Conservation (phyloP, 2,113 vertebrate genomes). For the Epinephelus cyanopodus region DNA sequence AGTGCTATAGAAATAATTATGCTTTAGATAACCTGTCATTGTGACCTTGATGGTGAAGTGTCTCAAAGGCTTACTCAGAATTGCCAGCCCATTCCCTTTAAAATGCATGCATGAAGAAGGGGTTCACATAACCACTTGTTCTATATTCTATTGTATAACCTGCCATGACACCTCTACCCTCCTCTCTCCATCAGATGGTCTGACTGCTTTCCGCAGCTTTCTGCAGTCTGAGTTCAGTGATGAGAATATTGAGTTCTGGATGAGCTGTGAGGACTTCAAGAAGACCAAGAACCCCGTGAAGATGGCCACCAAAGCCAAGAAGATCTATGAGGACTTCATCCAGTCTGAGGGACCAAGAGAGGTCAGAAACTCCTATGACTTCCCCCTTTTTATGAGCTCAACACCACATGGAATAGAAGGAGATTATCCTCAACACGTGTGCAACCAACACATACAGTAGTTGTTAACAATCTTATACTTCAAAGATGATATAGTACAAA, state of each 20-base stretch:
- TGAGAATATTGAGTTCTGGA: slow-evolving; percentile 96
- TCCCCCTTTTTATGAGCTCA: not conserved
- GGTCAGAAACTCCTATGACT: slow-evolving; percentile 82
- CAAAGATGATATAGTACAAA: not conserved
- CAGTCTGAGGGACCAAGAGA: slow-evolving; percentile 94
- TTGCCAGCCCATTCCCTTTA: not conserved
- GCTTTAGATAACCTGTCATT: not conserved
- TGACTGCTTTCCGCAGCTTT: slow-evolving; percentile 91
- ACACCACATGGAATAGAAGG: not conserved
- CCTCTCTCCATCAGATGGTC: slow-evolving; percentile 85
- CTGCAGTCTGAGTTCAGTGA: slow-evolving; percentile 98
- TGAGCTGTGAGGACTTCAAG: slow-evolving; percentile 95
- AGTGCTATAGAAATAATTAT: not conserved
- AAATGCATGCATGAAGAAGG: not conserved
- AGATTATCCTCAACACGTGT: not conserved
- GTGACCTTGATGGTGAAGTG: not conserved
- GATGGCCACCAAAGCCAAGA: slow-evolving; percentile 91
- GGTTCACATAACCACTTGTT: not conserved
- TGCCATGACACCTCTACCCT: not conserved
- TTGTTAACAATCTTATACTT: not conserved
- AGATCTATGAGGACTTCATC: slow-evolving; percentile 97
- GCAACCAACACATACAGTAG: not conserved
- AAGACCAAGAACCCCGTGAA: slow-evolving; percentile 89
- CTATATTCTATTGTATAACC: not conserved
- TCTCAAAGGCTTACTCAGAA: not conserved